phyloP scores from a whole-genome alignment of 2,797 vertebrate genomes.

The Lophius americanus region DNA sequence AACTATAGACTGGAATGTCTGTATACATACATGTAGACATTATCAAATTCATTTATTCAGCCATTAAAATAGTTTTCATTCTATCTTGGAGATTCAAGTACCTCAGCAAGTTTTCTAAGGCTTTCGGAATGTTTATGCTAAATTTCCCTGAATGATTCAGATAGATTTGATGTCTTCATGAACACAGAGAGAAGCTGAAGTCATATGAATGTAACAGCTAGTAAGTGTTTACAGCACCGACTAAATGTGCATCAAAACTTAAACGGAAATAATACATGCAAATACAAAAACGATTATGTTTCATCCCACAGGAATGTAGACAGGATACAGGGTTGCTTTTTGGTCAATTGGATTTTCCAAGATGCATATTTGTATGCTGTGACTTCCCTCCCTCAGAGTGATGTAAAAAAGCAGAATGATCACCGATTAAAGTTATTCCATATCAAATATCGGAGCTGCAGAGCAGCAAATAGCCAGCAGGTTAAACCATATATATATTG shows the following conservation, averaged over 20 bases:
- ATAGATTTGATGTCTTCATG: too few species aligned
- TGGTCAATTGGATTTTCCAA: not conserved
- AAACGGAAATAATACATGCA: not conserved
- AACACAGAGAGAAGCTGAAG: too few species aligned
- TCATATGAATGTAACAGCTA: too few species aligned
- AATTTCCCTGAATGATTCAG: too few species aligned
- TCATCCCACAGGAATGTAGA: not conserved
- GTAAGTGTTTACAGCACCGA: not conserved
- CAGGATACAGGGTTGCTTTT: not conserved
- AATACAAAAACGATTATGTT: conserved; percentile 1
- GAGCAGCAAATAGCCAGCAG: not conserved
- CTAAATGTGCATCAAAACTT: conserved; percentile 16
- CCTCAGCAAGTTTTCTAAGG: too few species aligned
- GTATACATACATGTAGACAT: too few species aligned
- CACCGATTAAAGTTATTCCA: not conserved
- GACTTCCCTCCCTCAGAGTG: not conserved
- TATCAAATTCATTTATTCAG: too few species aligned
- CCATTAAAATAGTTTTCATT: too few species aligned
- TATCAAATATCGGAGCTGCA: not conserved
- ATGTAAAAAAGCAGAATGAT: not conserved
- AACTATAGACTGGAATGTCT: too few species aligned
- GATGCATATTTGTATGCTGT: not conserved
- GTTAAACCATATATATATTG: not conserved
- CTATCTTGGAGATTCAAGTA: too few species aligned
- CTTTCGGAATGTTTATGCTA: too few species aligned